These are phyloP conservation scores for Parauchenoglanis punctatus DNA, from an alignment of 2,797 vertebrate species.

Conservation along the genomic window DNA sequence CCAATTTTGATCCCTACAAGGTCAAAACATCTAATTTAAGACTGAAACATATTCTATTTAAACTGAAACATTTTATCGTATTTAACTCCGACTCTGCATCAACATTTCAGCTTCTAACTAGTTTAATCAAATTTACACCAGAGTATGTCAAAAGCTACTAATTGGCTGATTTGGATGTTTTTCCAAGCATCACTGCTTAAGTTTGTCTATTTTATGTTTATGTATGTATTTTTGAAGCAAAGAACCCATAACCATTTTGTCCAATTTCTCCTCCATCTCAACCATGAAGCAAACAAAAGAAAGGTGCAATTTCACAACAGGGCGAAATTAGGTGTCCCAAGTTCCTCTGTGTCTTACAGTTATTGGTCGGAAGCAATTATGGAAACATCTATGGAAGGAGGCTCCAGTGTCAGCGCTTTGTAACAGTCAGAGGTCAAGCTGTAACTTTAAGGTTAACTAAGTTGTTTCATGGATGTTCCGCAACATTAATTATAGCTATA, in stretches of 20 bases:
- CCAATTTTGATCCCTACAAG: neutral
- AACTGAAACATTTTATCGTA: neutral
- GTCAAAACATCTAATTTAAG: neutral
- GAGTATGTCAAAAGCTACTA: neutral
- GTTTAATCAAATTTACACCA: neutral
- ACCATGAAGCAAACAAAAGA: neutral
- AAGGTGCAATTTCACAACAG: neutral
- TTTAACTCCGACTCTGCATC: neutral
- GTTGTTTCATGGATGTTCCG: neutral
- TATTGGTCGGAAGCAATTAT: neutral
- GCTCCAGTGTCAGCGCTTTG: slow-evolving; percentile 11
- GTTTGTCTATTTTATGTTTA: neutral
- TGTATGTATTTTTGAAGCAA: neutral
- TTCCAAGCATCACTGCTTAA: neutral
- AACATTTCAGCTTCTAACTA: neutral
- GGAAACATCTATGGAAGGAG: neutral
- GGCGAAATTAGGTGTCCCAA: too few species aligned
- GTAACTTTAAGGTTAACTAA: neutral
- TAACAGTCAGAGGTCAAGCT: neutral
- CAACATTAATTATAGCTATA: too few species aligned
- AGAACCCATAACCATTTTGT: neutral
- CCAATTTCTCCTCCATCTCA: neutral
- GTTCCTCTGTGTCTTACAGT: neutral
- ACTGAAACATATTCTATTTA: neutral
- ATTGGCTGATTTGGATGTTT: neutral